Base-by-base conservation (phyloP, 2,113 vertebrate genomes). In the Urocolius indicus region DNA sequence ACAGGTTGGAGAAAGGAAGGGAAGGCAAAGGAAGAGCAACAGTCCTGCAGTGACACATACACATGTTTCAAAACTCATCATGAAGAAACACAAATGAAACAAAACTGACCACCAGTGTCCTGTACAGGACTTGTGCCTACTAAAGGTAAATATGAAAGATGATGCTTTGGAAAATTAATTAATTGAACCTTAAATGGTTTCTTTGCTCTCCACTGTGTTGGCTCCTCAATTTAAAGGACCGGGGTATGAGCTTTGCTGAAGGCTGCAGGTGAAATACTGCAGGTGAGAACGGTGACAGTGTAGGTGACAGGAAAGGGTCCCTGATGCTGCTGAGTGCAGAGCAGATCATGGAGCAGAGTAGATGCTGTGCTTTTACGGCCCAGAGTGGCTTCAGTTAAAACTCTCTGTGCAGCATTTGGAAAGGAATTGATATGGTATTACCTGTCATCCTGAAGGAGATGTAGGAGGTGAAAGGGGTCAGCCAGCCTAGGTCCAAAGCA, bases 371-470 rank as follows among this genome's bases (percentile, higher is more conserved):
- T 45, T 80, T 51, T 12, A 3, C 49, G 68, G 26, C 41, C 49
- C 69, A 91, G 38, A 41, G 12, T 41, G 38, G 46, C 21, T 71
- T 36, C 26, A 58, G 36, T 22, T 84, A 86, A 66, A 91, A 69
- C 23, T 65, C 54, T 45, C 2, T 9, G 30, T 16, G 10, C 26
- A 69, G 45, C 0, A 0, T 45, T 63, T 3, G 3, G 54, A 85
- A 92, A 74, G 36, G 34, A 27, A 29, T 6, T 80, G 79, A 41
- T 46, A 41, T 0, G 1, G 63, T 3, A 1, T 26, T 78, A 75
- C 8, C 15, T 16, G 11, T 78, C 66, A 58, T 71, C 74, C 84
- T 74, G 36, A 73, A 87, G n/a, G 46, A 4, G 52, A 34, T 0
- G 1, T 46, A 52, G n/a, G 51, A 80, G 48, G 62, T 11, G 17